phyloP scores from a whole-genome alignment of 2,113 vertebrate species.

The Girardinichthys multiradiatus region DNA sequence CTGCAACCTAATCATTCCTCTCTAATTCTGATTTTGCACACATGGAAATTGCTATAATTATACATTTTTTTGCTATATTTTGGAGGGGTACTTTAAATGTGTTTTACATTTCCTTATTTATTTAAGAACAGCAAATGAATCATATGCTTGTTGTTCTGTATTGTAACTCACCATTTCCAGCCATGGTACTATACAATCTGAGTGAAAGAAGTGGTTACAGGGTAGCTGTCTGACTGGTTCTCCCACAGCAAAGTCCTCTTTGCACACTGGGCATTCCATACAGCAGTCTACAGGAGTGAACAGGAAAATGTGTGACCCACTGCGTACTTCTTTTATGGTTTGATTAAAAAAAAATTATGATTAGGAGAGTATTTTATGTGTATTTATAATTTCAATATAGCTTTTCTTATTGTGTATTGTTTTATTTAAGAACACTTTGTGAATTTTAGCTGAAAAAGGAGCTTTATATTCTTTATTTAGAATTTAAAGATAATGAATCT shows the following conservation, averaged over 20 bases:
- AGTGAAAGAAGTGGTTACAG: slow-evolving; percentile 97
- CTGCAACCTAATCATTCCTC: not conserved
- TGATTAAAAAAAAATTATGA: too few species aligned
- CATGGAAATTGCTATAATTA: not conserved
- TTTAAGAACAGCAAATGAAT: not conserved
- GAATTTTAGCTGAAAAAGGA: too few species aligned
- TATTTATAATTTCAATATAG: too few species aligned
- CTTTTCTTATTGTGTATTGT: too few species aligned
- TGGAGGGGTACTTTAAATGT: not conserved
- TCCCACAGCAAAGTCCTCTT: slow-evolving; percentile 90
- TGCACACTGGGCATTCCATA: slow-evolving; percentile 97
- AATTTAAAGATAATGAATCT: too few species aligned
- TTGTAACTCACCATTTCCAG: slow-evolving; percentile 90
- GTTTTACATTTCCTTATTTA: not conserved
- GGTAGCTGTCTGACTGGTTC: slow-evolving; percentile 94
- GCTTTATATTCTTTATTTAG: too few species aligned
- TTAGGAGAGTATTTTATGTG: too few species aligned
- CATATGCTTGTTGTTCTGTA: not conserved
- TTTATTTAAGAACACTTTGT: too few species aligned
- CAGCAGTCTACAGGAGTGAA: slow-evolving; percentile 80
- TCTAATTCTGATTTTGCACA: not conserved
- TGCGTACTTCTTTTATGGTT: not conserved
- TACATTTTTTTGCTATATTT: not conserved
- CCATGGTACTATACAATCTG: slow-evolving; percentile 98
- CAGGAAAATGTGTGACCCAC: not conserved